Percentiles rank a stretch among this genome's conserved stretches.
phyloP scores from a whole-genome alignment of 2,888 invertebrate species.

The Achlya flavicornis region DNA sequence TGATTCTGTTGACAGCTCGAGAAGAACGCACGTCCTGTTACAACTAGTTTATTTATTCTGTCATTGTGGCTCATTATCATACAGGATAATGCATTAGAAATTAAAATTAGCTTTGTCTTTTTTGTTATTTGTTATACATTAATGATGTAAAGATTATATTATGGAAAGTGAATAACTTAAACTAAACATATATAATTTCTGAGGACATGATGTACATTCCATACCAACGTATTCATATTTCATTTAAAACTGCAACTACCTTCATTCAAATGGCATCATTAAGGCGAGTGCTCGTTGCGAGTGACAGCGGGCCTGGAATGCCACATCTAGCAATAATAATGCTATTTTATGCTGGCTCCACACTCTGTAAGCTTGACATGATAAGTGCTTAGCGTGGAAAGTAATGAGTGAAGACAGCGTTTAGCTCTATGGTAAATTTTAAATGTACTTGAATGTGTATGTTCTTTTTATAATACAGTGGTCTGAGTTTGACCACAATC shows the following conservation, averaged over 20 bases:
- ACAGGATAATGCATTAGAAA: slow-evolving; percentile 35
- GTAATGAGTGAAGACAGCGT: slow-evolving; percentile 29
- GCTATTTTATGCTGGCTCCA: slow-evolving; percentile 41
- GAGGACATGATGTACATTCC: slow-evolving; percentile 7
- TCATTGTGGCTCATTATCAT: slow-evolving; percentile 61
- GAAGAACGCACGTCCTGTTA: slow-evolving; percentile 60
- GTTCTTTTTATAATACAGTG: not conserved
- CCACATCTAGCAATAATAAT: slow-evolving; percentile 50
- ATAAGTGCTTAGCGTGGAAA: slow-evolving; percentile 41
- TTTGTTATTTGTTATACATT: slow-evolving; percentile 13
- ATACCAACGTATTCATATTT: slow-evolving; percentile 48
- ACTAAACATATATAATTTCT: not conserved
- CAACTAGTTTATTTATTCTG: slow-evolving; percentile 66
- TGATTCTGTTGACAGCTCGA: slow-evolving; percentile 75
- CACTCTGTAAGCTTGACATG: slow-evolving; percentile 35
- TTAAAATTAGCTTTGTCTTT: slow-evolving; percentile 25
- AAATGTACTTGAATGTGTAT: not conserved
- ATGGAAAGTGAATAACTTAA: not conserved
- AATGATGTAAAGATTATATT: not conserved
- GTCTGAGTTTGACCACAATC: no score
- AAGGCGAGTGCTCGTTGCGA: slow-evolving; percentile 40
- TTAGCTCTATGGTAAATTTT: not conserved
- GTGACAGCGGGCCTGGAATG: slow-evolving; percentile 46
- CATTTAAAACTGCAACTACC: slow-evolving; percentile 51
- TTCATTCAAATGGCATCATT: slow-evolving; percentile 65